phyloP scores from a whole-genome alignment of 2,888 invertebrate genomes.

The Aromia moschata region DNA sequence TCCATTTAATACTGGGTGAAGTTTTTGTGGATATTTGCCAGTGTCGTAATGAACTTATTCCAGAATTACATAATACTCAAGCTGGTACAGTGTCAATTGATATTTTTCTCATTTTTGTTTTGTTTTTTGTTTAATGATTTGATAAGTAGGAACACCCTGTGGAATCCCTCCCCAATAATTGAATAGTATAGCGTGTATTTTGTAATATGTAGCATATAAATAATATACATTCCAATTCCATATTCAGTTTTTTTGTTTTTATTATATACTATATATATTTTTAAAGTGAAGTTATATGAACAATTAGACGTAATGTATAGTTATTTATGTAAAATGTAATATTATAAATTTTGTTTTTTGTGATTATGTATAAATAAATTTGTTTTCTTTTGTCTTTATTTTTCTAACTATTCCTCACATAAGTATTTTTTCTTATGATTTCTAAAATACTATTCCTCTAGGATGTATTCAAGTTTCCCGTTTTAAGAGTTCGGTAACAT shows the following conservation, averaged over 20 bases:
- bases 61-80: too few species aligned
- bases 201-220: conserved; percentile 12
- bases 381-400: conserved; percentile 31
- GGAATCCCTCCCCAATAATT: neutral
- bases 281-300: conserved; percentile 26
- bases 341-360: conserved; percentile 44
- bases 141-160: neutral
- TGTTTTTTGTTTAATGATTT: neutral
- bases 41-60: too few species aligned
- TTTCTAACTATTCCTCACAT: too few species aligned
- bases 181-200: conserved; percentile 19
- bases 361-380: conserved; percentile 50
- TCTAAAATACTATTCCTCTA: too few species aligned
- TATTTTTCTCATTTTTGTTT: too few species aligned
- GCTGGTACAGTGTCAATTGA: too few species aligned
- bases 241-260: conserved; percentile 26
- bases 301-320: conserved; percentile 26
- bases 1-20: neutral
- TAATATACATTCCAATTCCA: conserved; percentile 21
- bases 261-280: conserved; percentile 30
- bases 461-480: too few species aligned
- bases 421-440: too few species aligned
- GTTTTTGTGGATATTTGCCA: neutral
- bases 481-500: too few species aligned
- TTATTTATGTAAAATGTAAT: conserved; percentile 39